Base-by-base conservation (phyloP, 2,113 vertebrate genomes). In the Protobothrops mucrosquamatus region DNA sequence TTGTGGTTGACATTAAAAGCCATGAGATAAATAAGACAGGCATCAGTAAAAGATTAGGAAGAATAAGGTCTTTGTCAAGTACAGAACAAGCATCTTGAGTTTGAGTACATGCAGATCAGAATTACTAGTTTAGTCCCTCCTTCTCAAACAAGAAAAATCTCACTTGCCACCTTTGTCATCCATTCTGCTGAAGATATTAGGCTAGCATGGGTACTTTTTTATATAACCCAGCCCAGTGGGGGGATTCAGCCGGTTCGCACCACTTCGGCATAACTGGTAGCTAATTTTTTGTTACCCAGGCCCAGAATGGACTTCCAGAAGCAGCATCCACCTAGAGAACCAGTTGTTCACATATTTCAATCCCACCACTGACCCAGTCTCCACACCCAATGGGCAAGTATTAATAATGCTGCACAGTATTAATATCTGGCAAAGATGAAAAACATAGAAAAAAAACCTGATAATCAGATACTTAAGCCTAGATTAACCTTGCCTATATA, bases 401-500 rank as follows among this genome's bases (percentile, higher is more conserved):
- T 29, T 96, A 61, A 61, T 90, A 81, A 89, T 94, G 12, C 81
- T 94, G 29, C 92, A 88, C 2, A 90, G 23, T 92, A 56, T 56
- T 56, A 56, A 18, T 86, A 89, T 39, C 54, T 46, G 93, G 48
- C 93, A 91, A 89, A 85, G 92, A n/a, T 90, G 92, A 90, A 85
- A 94, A 48, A 87, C 39, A 14, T 85, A 94, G 91, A 54, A 92
- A 92, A 92, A 95, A 92, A 95, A 56, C 48, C 81, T 91, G 39
- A 89, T 87, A 94, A 93, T 92, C 93, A 95, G 86, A 95, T 93
- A 7, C 61, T 89, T 95, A 95, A 93, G 89, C 94, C 74, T 88
- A 46, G 26, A 92, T 92, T 95, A 95, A 94, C 85, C 91, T 86
- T 90, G 93, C 93, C 89, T 87, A 93, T 96, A 94, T 94, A 92